A percentile compares a stretch with the other conserved stretches of the same genome.
These are phyloP conservation scores for Microcaecilia unicolor DNA, from an alignment of 2,797 vertebrate genomes.

Conservation along the genomic window DNA sequence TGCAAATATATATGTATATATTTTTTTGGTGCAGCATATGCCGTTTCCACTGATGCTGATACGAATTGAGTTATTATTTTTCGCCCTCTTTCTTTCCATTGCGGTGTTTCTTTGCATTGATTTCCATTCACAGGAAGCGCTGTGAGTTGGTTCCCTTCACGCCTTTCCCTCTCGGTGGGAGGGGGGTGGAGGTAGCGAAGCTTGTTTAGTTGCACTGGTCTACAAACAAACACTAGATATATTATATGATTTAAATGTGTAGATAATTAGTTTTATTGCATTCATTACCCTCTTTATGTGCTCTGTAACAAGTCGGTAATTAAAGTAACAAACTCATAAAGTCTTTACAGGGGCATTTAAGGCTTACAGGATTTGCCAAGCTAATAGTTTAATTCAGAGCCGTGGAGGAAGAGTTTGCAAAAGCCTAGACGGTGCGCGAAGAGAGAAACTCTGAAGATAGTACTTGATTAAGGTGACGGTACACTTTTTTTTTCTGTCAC, in stretches of 20 bases:
- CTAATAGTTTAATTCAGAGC: constrained; percentile 51
- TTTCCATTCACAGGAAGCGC: too few relatives aligned
- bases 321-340: constrained; percentile 84
- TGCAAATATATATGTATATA: too few relatives aligned
- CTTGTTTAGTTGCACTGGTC: constrained; percentile 19
- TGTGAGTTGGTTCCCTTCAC: too few relatives aligned
- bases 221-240: constrained; percentile 60
- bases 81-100: too few relatives aligned
- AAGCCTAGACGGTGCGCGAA: too few relatives aligned
- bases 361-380: constrained; percentile 65
- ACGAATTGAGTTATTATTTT: too few relatives aligned
- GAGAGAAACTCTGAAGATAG: constrained; percentile 14
- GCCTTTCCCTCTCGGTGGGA: too few relatives aligned
- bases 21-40: too few relatives aligned
- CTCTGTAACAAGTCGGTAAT: constrained; percentile 84
- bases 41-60: too few relatives aligned
- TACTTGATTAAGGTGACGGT: constrained; percentile 30
- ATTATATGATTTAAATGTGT: constrained; percentile 76
- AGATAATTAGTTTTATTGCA: constrained; percentile 86
- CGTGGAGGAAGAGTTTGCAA: too few relatives aligned
- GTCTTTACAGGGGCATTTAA: constrained; percentile 71
- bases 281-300: constrained; percentile 84
- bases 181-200: constrained; percentile 24
- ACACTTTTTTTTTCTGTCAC: constrained; percentile 11
- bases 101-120: too few relatives aligned